Conservation (phyloP, 2,113 vertebrate genomes). For the Leptobrachium leishanense region DNA sequence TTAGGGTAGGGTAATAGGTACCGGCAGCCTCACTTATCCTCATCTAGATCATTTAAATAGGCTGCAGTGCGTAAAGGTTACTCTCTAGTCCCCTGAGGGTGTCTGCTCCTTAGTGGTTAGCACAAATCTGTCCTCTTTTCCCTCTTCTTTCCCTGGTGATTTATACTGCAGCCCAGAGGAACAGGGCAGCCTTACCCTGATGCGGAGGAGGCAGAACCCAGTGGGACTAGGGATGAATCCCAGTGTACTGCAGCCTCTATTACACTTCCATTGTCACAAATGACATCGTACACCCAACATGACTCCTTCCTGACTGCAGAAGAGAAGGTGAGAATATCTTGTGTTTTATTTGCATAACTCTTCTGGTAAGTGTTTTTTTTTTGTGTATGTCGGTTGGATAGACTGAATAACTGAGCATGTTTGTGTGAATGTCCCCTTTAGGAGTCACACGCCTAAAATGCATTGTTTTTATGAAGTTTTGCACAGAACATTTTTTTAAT, state of each 20-base stretch:
- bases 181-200: slow-evolving; percentile 26
- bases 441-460: background rate
- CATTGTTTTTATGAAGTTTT: too few relatives aligned
- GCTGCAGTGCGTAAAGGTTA: slow-evolving; percentile 33
- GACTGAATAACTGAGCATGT: background rate
- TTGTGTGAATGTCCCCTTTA: background rate
- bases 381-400: slow-evolving; percentile 10
- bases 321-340: slow-evolving; percentile 31
- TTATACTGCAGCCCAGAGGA: slow-evolving; percentile 35
- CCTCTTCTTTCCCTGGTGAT: slow-evolving; percentile 34
- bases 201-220: slow-evolving; percentile 31
- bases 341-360: background rate
- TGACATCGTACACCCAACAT: slow-evolving; percentile 34
- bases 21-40: background rate
- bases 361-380: background rate
- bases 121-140: slow-evolving; percentile 44
- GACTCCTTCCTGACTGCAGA: slow-evolving; percentile 28
- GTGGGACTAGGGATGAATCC: slow-evolving; percentile 40
- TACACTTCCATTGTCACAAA: slow-evolving; percentile 40
- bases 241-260: slow-evolving; percentile 43
- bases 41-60: slow-evolving; percentile 7
- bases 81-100: slow-evolving; percentile 29
- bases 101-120: slow-evolving; percentile 35
- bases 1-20: background rate
- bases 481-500: too few relatives aligned